Evolutionary conservation across 2,113 vertebrate genomes (phyloP).

Genomic region (Bos javanicus): DNA sequence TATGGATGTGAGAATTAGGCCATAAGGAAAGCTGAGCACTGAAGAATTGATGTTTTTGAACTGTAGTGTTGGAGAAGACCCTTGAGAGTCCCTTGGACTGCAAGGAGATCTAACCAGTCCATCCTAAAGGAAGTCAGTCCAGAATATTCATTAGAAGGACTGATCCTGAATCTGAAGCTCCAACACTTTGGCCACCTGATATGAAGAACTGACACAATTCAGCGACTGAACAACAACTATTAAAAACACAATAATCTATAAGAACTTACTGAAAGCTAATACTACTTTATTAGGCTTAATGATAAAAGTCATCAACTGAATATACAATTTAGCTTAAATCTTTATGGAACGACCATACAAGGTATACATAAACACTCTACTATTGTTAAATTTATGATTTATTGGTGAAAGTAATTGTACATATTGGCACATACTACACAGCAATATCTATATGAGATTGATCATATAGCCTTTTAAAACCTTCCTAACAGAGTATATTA

Average conservation of each 20-base stretch:
- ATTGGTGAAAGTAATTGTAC: conserved; percentile 33
- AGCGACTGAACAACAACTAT: neutral
- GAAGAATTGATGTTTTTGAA: neutral
- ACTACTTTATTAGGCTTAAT: neutral
- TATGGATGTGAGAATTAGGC: neutral
- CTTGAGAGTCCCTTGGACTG: neutral
- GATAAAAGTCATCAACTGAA: conserved; percentile 10
- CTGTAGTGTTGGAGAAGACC: neutral
- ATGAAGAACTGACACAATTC: neutral
- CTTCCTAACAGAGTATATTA: conserved; percentile 32
- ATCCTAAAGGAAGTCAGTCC: neutral
- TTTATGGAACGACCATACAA: neutral
- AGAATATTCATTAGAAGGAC: neutral
- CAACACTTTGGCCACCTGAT: neutral
- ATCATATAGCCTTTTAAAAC: conserved; percentile 2
- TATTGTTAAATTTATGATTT: conserved; percentile 41
- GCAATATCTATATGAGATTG: neutral
- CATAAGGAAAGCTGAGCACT: neutral
- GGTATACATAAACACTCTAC: neutral
- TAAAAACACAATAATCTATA: neutral
- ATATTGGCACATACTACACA: neutral
- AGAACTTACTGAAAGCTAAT: conserved; percentile 26
- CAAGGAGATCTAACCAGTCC: neutral
- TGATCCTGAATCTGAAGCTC: neutral
- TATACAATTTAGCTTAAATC: conserved; percentile 18